These are phyloP conservation scores for Bucorvus abyssinicus DNA, from an alignment of 2,797 vertebrate genomes.

Conservation along the genomic window DNA sequence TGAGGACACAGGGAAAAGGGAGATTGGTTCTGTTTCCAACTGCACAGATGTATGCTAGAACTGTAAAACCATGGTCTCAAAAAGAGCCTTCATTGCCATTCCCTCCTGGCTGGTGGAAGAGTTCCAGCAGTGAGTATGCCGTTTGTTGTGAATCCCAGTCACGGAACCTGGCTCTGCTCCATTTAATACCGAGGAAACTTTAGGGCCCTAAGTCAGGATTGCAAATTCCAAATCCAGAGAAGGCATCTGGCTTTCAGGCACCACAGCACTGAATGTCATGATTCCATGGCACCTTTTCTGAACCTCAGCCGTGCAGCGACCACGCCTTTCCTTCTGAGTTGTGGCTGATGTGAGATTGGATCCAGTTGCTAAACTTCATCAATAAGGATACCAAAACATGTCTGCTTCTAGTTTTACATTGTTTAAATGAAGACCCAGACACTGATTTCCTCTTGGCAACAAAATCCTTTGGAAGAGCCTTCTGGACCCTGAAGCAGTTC, in stretches of 20 bases:
- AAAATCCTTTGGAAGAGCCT: neutral
- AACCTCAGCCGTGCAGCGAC: neutral
- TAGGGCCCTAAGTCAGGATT: neutral
- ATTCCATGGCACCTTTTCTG: neutral
- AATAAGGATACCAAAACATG: neutral
- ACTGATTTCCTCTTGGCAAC: neutral
- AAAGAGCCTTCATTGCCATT: neutral
- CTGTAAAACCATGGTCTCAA: neutral
- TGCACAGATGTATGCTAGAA: neutral
- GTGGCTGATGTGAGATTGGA: neutral
- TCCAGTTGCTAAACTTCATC: neutral
- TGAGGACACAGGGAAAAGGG: neutral
- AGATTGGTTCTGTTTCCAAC: neutral
- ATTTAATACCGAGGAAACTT: neutral
- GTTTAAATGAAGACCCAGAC: neutral
- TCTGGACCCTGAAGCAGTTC: neutral
- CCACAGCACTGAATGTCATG: rapidly evolving
- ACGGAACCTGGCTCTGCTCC: neutral
- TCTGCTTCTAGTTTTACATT: neutral
- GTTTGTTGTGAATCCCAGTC: neutral
- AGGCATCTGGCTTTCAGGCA: neutral
- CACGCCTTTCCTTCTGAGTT: neutral
- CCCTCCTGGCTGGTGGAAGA: neutral
- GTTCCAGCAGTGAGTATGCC: neutral
- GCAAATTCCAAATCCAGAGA: neutral